phyloP scores from a whole-genome alignment of 2,888 invertebrate species.

The Parnassius apollo region DNA sequence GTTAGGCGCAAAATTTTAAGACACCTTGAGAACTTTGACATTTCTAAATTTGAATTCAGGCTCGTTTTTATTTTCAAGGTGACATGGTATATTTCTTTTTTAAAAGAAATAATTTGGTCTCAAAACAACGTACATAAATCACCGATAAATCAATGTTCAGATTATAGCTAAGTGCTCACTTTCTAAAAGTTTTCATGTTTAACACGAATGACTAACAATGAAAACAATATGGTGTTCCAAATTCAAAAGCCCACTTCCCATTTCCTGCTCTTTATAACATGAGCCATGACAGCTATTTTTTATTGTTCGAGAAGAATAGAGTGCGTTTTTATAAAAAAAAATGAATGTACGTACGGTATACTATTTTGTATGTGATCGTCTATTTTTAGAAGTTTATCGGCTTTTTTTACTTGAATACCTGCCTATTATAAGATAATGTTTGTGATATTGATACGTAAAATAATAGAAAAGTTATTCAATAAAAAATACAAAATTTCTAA shows the following conservation, averaged over 20 bases:
- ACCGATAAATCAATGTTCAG: conserved; percentile 40
- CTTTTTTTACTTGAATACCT: conserved; percentile 74
- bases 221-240: conserved; percentile 29
- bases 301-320: conserved; percentile 36
- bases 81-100: conserved; percentile 19
- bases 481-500: conserved; percentile 76
- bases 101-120: conserved; percentile 45
- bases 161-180: conserved; percentile 31
- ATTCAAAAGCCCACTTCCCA: conserved; percentile 51
- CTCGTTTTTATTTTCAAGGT: conserved; percentile 25
- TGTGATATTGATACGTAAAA: conserved; percentile 70
- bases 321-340: conserved; percentile 21
- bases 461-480: conserved; percentile 74
- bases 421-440: conserved; percentile 62
- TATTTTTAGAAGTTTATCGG: conserved; percentile 67
- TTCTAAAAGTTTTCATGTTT: conserved; percentile 36
- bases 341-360: conserved; percentile 28
- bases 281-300: conserved; percentile 32
- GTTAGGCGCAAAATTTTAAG: conserved; percentile 26
- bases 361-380: conserved; percentile 34
- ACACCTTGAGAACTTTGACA: conserved; percentile 27
- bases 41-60: conserved; percentile 29
- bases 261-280: conserved; percentile 58
- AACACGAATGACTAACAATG: conserved; percentile 35
- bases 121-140: conserved; percentile 38